Evolutionary conservation across 2,113 vertebrate genomes (phyloP).

Genomic region (Fregata magnificens): DNA sequence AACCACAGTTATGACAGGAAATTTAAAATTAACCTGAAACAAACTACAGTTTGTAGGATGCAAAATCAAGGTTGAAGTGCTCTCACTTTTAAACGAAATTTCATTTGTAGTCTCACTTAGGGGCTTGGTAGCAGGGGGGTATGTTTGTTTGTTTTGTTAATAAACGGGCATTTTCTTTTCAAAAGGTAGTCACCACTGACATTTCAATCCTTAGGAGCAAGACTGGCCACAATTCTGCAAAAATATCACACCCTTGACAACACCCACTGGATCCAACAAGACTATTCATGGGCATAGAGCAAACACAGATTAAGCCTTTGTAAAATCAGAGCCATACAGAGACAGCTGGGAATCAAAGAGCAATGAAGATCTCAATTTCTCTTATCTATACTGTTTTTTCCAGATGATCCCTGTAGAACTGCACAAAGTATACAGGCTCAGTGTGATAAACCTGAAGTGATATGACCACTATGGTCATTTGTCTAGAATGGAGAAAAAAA

Average conservation of each 20-base stretch:
- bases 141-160: neutral
- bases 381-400: neutral
- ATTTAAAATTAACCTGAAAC: slow-evolving; percentile 36
- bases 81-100: neutral
- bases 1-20: neutral
- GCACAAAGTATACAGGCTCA: neutral
- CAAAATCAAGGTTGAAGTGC: neutral
- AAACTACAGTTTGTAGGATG: neutral
- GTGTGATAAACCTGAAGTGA: neutral
- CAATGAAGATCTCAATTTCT: neutral
- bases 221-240: neutral
- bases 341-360: neutral
- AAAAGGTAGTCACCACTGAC: neutral
- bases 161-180: neutral
- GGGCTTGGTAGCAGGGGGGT: neutral
- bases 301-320: neutral
- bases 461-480: neutral
- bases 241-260: neutral
- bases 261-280: neutral
- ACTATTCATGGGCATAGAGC: neutral
- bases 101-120: neutral
- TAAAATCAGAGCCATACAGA: neutral
- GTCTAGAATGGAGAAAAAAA: neutral
- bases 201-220: neutral
- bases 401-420: neutral